Base-by-base conservation (phyloP, 1,140 invertebrate species). In the Coenobita brevimanus region DNA sequence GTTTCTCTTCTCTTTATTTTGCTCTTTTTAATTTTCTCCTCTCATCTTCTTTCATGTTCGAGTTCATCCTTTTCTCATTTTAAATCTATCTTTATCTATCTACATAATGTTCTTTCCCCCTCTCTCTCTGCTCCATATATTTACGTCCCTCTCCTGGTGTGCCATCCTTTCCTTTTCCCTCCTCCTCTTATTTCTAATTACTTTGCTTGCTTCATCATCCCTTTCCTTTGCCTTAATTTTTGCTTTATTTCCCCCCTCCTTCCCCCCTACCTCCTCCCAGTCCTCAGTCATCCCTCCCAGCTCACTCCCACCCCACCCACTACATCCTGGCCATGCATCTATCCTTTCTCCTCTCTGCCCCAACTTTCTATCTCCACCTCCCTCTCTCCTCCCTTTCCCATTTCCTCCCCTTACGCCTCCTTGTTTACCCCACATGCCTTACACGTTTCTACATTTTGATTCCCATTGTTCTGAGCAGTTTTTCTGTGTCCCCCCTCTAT, bases 111-210 rank as follows among this genome's bases (percentile, higher is more conserved):
- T 24, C 62, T 67, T 33, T 67, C 62, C 30, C 62, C 30, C 62
- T 6, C 62, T 67, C n/a, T 10, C 6, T 67, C 17, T 50, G 17
- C 62, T 67, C 6, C n/a, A 6, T 67, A 6, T 67, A 6, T 67
- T n/a, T 67, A 6, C n/a, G 6, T 67, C 62, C n/a, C 62, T 67
- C 62, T 67, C 62, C n/a, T n/a, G 6, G 6, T 67, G 6, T 67
- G 6, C n/a, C 62, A 10, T n/a, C n/a, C 62, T 67, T n/a, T 67
- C 62, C n/a, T n/a, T 67, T n/a, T 67, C 62, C n/a, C 62, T 67
- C 62, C n/a, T n/a, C 8, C 30, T 67, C n/a, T 67, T n/a, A 10
- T 24, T 33, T 24, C n/a, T n/a, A 6, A 6, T 24, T 24, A 10
- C n/a, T 24, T n/a, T n/a, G n/a, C n/a, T 67, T n/a, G 6, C 62